Percentiles rank a stretch among this genome's conserved stretches.
Conservation (phyloP, 2,888 invertebrate species). For the Eretmocerus hayati region DNA sequence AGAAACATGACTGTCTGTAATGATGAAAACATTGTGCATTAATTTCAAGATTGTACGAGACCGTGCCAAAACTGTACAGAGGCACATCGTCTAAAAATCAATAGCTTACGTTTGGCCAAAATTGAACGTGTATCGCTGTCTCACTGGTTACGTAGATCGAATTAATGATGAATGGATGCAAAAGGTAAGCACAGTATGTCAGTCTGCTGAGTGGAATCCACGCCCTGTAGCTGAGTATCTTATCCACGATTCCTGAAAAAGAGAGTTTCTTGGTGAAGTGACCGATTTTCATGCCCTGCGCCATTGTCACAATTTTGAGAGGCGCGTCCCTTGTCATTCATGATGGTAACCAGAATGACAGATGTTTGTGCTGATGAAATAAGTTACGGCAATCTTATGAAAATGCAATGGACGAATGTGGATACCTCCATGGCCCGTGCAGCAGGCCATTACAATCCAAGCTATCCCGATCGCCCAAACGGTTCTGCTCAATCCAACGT, state of each 20-base stretch:
- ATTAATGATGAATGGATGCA: slow-evolving; percentile 54
- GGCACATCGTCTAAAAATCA: no score
- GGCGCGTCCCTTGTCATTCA: no score
- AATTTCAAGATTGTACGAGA: not conserved
- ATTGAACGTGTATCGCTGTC: slow-evolving; percentile 35
- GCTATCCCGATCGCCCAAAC: slow-evolving; percentile 52
- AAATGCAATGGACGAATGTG: no score
- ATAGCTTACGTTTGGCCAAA: slow-evolving; percentile 42
- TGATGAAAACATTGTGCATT: not conserved
- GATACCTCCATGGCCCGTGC: slow-evolving; percentile 51
- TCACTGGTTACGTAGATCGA: slow-evolving; percentile 45
- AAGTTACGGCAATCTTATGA: no score
- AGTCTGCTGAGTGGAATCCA: slow-evolving; percentile 50
- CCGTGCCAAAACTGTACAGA: no score
- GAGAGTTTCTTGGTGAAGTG: not conserved
- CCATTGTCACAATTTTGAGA: no score
- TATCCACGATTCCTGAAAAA: slow-evolving; percentile 44
- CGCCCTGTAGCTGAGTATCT: slow-evolving; percentile 39
- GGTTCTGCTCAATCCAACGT: slow-evolving; percentile 50
- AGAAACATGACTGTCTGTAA: slow-evolving; percentile 22
- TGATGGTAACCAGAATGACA: no score
- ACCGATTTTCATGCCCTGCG: no score
- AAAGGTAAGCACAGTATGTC: slow-evolving; percentile 54
- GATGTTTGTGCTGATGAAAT: no score
- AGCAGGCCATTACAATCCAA: slow-evolving; percentile 54